phyloP scores from a whole-genome alignment of 2,113 vertebrate genomes.

The Oreochromis aureus region DNA sequence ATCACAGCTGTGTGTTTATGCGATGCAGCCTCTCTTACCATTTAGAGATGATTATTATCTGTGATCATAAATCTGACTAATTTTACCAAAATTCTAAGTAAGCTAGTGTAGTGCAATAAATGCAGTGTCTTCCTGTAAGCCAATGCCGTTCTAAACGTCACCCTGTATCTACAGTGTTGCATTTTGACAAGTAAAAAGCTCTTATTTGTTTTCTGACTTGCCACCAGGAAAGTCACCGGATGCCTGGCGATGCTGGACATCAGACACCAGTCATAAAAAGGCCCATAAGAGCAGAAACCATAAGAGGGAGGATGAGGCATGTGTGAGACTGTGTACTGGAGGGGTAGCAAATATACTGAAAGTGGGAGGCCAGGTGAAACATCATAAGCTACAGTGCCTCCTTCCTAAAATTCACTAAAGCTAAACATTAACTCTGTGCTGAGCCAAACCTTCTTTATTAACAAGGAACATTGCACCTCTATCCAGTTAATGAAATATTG shows the following conservation, averaged over 20 bases:
- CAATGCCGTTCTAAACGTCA: not conserved
- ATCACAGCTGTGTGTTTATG: not conserved
- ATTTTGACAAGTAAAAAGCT: not conserved
- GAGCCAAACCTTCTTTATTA: slow-evolving; percentile 53
- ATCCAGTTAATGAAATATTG: slow-evolving; percentile 75
- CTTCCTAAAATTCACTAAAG: slow-evolving; percentile 1
- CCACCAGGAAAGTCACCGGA: not conserved
- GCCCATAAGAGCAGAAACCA: slow-evolving; percentile 38
- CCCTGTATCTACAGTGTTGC: not conserved
- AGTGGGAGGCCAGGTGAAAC: slow-evolving; percentile 1
- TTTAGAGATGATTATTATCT: not conserved
- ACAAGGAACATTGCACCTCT: slow-evolving; percentile 49
- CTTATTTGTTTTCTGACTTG: not conserved
- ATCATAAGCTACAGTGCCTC: not conserved
- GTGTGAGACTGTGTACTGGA: not conserved
- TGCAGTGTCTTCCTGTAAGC: not conserved
- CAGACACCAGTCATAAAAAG: slow-evolving; percentile 10
- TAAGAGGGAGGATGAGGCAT: not conserved
- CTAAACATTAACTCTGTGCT: slow-evolving; percentile 10
- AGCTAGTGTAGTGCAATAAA: not conserved
- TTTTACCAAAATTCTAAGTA: not conserved
- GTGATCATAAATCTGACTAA: not conserved
- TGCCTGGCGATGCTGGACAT: not conserved
- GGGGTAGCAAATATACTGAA: not conserved
- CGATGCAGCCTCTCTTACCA: not conserved